phyloP scores from a whole-genome alignment of 1,140 invertebrate species.

The Drosophila cardini region DNA sequence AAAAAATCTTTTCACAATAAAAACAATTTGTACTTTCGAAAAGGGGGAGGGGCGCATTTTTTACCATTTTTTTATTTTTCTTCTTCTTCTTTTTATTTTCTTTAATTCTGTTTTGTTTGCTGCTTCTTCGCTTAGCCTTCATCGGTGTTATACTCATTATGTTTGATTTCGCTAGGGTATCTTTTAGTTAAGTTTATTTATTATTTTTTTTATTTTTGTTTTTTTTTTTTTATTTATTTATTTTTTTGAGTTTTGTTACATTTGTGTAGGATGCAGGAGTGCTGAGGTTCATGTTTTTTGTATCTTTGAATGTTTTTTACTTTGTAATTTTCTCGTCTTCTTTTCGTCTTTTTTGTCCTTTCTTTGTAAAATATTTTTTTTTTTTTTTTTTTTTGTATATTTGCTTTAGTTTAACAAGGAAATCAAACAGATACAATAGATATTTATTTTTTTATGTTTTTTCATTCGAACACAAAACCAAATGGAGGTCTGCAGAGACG shows the following conservation, averaged over 20 bases:
- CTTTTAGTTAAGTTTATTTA: conserved; percentile 54
- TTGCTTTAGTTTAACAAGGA: conserved; percentile 81
- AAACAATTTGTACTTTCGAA: conserved; percentile 85
- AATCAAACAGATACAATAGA: conserved; percentile 76
- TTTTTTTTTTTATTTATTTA: conserved; percentile 41
- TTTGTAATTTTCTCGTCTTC: conserved; percentile 78
- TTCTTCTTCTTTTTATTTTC: conserved; percentile 38
- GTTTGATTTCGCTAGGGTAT: conserved; percentile 78
- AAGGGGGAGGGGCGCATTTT: conserved; percentile 83
- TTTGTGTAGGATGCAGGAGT: conserved; percentile 84
- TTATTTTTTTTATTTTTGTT: conserved; percentile 46
- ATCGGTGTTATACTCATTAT: conserved; percentile 45
- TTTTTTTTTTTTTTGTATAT: conserved; percentile 57
- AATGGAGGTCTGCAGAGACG: conserved; percentile 54
- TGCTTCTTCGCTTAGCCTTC: conserved; percentile 43
- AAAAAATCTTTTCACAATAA: conserved; percentile 84
- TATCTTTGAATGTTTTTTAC: conserved; percentile 81
- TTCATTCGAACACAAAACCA: conserved; percentile 57
- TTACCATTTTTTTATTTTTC: conserved; percentile 43
- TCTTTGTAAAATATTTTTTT: conserved; percentile 51
- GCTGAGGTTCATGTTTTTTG: conserved; percentile 84
- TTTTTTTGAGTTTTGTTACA: conserved; percentile 71
- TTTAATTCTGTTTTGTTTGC: conserved; percentile 28
- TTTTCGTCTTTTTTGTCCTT: conserved; percentile 42
- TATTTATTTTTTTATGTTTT: conserved; percentile 51